A percentile compares a stretch with the other conserved stretches of the same genome.
phyloP scores from a whole-genome alignment of 2,113 vertebrate genomes.

The Daubentonia madagascariensis region DNA sequence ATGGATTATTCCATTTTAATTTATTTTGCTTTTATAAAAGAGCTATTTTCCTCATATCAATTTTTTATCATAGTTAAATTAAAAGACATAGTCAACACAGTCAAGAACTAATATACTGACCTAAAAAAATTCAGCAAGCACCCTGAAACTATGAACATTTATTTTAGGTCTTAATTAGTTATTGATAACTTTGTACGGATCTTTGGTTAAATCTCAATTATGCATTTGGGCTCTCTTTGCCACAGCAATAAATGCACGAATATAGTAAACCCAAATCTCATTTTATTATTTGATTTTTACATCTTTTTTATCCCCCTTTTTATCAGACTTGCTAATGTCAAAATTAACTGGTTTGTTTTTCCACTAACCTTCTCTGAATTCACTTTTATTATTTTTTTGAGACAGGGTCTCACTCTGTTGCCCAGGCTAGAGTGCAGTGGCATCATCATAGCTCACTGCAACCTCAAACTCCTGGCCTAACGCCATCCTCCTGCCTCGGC shows the following conservation, averaged over 20 bases:
- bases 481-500: too few relatives aligned
- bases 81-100: not conserved
- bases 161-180: not conserved
- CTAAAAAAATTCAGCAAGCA: not conserved
- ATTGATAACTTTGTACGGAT: not conserved
- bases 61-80: not conserved
- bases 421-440: too few relatives aligned
- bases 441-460: too few relatives aligned
- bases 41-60: not conserved
- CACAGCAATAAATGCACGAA: not conserved
- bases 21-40: constrained; percentile 7
- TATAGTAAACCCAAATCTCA: not conserved
- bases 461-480: too few relatives aligned
- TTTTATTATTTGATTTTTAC: constrained; percentile 23
- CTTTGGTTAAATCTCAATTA: not conserved
- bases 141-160: not conserved
- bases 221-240: not conserved
- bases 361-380: too few relatives aligned
- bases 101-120: not conserved
- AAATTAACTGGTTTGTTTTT: too few relatives aligned
- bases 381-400: not conserved
- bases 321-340: not conserved
- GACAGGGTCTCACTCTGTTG: too few relatives aligned
- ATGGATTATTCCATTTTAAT: not conserved
- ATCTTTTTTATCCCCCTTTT: not conserved